Evolutionary conservation across 2,888 invertebrate genomes (phyloP).

Genomic region (Acleris sparsana): DNA sequence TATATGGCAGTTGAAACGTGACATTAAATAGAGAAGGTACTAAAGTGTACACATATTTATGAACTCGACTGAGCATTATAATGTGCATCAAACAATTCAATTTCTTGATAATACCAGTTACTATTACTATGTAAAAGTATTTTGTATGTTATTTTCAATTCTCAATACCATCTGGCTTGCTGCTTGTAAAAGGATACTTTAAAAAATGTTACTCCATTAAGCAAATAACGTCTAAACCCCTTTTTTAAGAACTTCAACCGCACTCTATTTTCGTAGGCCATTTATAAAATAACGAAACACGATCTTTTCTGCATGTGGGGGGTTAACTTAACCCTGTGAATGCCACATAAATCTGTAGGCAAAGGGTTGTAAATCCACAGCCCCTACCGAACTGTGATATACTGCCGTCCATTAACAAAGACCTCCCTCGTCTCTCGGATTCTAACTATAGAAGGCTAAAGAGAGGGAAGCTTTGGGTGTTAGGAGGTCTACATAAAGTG

Average conservation of each 20-base stretch:
- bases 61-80: too few relatives aligned
- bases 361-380: constrained; percentile 81
- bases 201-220: constrained; percentile 12
- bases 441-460: constrained; percentile 12
- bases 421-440: constrained; percentile 40
- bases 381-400: constrained; percentile 69
- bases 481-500: constrained; percentile 50
- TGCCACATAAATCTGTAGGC: constrained; percentile 73
- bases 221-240: constrained; percentile 11
- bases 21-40: too few relatives aligned
- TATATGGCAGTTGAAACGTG: too few relatives aligned
- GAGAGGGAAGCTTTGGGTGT: constrained; percentile 38
- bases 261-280: constrained; percentile 66
- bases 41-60: too few relatives aligned
- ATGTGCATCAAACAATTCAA: too few relatives aligned
- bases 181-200: constrained; percentile 15
- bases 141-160: not conserved
- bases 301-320: constrained; percentile 73
- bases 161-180: not conserved
- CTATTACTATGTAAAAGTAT: too few relatives aligned
- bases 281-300: constrained; percentile 80
- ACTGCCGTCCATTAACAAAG: constrained; percentile 54
- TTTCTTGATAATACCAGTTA: too few relatives aligned
- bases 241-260: constrained; percentile 45
- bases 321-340: constrained; percentile 66